Conservation (phyloP, 2,113 vertebrate genomes). For the Chaetura pelagica region DNA sequence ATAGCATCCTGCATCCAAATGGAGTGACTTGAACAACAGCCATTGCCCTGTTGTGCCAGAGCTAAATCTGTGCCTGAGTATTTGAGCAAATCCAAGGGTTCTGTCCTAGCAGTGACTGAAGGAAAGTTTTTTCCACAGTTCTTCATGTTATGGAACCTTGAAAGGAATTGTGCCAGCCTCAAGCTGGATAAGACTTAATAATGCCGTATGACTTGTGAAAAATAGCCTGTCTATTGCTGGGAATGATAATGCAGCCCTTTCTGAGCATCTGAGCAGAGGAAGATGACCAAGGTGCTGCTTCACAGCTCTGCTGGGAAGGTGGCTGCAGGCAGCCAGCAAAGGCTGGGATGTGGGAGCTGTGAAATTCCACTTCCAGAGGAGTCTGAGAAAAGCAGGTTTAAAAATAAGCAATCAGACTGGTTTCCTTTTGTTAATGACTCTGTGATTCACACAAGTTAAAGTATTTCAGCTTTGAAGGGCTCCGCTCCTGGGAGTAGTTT, state of each 20-base stretch:
- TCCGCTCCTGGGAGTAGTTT: conserved; percentile 26
- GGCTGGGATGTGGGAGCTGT: not conserved
- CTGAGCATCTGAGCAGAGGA: not conserved
- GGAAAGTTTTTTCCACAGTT: not conserved
- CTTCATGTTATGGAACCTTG: not conserved
- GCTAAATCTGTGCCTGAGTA: not conserved
- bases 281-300: not conserved
- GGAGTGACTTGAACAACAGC: not conserved
- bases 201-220: not conserved
- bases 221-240: not conserved
- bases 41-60: not conserved
- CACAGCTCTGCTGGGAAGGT: not conserved
- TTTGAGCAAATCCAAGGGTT: not conserved
- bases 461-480: not conserved
- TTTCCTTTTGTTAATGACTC: conserved; percentile 43
- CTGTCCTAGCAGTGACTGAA: not conserved
- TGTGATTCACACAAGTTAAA: conserved; percentile 20
- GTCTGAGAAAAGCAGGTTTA: conserved; percentile 30
- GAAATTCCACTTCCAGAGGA: conserved; percentile 34
- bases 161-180: not conserved
- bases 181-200: not conserved
- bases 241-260: not conserved
- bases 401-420: conserved; percentile 33
- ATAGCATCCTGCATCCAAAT: not conserved
- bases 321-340: not conserved